Evolutionary conservation across 2,888 invertebrate species (phyloP), one percentile per base, ranked within the genome.

Genomic region (Polyommatus icarus): DNA sequence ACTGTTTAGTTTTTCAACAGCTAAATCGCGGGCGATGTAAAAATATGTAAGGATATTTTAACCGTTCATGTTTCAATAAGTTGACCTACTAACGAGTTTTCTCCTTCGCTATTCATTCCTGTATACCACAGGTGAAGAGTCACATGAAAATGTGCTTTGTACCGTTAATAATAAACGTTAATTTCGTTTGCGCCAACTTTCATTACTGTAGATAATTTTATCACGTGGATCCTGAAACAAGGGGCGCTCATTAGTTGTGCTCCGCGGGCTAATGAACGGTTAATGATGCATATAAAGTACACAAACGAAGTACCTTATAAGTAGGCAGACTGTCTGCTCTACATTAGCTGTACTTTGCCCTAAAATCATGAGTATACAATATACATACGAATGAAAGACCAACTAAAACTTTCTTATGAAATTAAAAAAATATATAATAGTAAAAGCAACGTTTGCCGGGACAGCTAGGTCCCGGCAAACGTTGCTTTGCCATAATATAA

Each of bases 211-310:
- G 40, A 40, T 72, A 72, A 40, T 36, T 72, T 40, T 40, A 40
- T 72, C 72, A 72, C 72, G 36, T 20, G 72, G 72, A 72, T 72
- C 72, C 36, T 36, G 75, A 79, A 79, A 82, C 80, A 81, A 80
- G 80, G 78, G 82, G 79, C 79, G 78, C 80, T 82, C 81, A 82
- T 82, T 81, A 82, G 80, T 78, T 77, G 79, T 78, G 78, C 79
- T 80, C 77, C 71, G 78, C 72, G 80, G 46, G 76, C 80, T 79
- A 80, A 81, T 79, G 78, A 79, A 71, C 72, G 77, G 77, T 76
- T 80, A 79, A 80, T 80, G 80, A 80, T 81, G 77, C 81, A 78
- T 80, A 80, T 78, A 80, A 78, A 78, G 76, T 76, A 72, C 76
- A 77, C 50, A 79, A 67, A 76, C 78, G 79, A 36, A 79, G 79